Evolutionary conservation across 1,140 invertebrate genomes (phyloP).

Genomic region (Tribolium castaneum): DNA sequence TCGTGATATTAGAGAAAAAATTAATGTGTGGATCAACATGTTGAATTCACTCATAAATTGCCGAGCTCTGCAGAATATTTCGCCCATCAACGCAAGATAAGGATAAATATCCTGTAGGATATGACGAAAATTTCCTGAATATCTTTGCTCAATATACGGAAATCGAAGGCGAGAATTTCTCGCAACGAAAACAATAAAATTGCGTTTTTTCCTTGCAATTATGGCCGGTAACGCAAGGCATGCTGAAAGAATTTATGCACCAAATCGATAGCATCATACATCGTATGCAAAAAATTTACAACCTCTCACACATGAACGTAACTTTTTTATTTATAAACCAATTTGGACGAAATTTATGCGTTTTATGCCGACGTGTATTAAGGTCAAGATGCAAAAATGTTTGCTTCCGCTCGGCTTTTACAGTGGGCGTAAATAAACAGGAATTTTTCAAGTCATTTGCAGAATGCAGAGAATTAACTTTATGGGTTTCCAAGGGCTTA

Average conservation of each 20-base stretch:
- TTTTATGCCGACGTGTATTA: constrained; percentile 19
- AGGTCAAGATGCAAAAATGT: not conserved
- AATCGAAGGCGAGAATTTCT: constrained; percentile 1
- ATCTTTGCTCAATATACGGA: constrained; percentile 9
- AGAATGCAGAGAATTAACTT: not conserved
- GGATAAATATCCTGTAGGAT: constrained; percentile 34
- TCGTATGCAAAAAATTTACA: constrained; percentile 17
- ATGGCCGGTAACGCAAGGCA: not conserved
- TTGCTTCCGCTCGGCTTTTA: not conserved
- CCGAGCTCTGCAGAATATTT: not conserved
- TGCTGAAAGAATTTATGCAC: not conserved
- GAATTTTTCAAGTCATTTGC: not conserved
- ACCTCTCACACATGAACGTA: constrained; percentile 3
- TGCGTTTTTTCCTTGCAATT: not conserved
- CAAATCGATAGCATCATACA: constrained; percentile 6
- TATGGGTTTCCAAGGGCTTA: not conserved
- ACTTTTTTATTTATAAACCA: constrained; percentile 33
- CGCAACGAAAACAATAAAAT: not conserved
- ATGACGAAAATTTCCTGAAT: constrained; percentile 32
- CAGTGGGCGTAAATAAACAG: constrained; percentile 8
- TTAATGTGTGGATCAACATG: not conserved
- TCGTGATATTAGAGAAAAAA: not conserved
- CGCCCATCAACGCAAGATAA: constrained; percentile 17
- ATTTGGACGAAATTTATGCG: constrained; percentile 19
- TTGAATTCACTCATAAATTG: not conserved